Percentiles rank a stretch among this genome's conserved stretches.
phyloP scores from a whole-genome alignment of 1,140 invertebrate genomes.

The Zaprionus lachaisei region DNA sequence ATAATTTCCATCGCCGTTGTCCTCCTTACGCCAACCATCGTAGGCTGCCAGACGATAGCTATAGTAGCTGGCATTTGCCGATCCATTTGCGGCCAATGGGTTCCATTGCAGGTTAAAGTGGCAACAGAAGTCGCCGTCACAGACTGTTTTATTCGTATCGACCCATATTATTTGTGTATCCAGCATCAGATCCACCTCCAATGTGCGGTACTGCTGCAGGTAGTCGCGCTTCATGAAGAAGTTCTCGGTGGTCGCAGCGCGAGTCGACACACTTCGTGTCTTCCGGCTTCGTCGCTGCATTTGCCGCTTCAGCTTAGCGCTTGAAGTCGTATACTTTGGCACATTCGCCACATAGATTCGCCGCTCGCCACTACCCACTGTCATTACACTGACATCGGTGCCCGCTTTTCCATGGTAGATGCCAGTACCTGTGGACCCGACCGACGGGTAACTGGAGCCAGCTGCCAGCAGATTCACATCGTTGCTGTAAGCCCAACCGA shows the following conservation, averaged over 20 bases:
- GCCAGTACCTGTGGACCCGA: constrained; percentile 83
- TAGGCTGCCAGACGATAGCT: constrained; percentile 64
- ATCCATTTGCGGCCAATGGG: not conserved
- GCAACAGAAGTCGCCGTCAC: constrained; percentile 62
- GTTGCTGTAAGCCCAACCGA: constrained; percentile 85
- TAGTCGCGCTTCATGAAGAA: constrained; percentile 64
- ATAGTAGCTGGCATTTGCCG: constrained; percentile 13
- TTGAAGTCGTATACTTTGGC: constrained; percentile 40
- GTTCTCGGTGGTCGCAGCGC: not conserved
- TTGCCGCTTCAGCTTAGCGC: not conserved
- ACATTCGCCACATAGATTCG: constrained; percentile 61
- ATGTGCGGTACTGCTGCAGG: constrained; percentile 54
- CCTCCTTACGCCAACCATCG: constrained; percentile 67
- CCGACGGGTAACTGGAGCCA: constrained; percentile 80
- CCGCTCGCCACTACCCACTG: constrained; percentile 43
- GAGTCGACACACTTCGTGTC: not conserved
- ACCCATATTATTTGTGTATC: not conserved
- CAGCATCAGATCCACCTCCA: constrained; percentile 19
- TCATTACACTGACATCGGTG: constrained; percentile 54
- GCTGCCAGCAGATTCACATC: constrained; percentile 86
- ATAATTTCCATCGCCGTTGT: constrained; percentile 50
- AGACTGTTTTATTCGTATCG: constrained; percentile 26
- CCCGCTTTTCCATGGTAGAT: constrained; percentile 83
- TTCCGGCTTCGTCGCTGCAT: not conserved
- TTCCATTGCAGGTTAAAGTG: constrained; percentile 58